A percentile compares a stretch with the other conserved stretches of the same genome.
phyloP scores from a whole-genome alignment of 1,140 invertebrate genomes.

The Brachionus rubens region DNA sequence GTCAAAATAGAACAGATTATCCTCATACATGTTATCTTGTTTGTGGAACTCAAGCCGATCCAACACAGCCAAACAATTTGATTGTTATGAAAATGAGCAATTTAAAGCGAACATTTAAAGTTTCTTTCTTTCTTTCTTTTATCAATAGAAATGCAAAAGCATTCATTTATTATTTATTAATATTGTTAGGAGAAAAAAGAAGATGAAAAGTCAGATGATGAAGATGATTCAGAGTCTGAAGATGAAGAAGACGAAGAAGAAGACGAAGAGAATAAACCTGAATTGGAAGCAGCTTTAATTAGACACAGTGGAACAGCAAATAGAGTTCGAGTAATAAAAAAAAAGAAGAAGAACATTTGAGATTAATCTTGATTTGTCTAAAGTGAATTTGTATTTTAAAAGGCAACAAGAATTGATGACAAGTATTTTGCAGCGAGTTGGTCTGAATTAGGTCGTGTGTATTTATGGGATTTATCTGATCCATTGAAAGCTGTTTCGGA shows the following conservation, averaged over 20 bases:
- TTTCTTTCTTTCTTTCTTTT: constrained; percentile 42
- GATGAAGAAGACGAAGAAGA: constrained; percentile 53
- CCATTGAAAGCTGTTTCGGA: constrained; percentile 74
- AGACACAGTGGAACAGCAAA: constrained; percentile 89
- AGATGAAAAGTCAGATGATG: constrained; percentile 68
- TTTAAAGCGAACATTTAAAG: constrained; percentile 68
- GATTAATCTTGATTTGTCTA: no score
- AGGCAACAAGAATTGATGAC: constrained; percentile 60
- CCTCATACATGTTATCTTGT: constrained; percentile 79
- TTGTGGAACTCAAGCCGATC: constrained; percentile 82
- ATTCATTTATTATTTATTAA: no score
- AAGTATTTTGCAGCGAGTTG: constrained; percentile 74
- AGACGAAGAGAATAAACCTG: no score
- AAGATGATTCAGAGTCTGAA: constrained; percentile 65
- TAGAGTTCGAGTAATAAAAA: constrained; percentile 71
- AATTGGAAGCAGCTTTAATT: constrained; percentile 76
- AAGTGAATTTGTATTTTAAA: constrained; percentile 49
- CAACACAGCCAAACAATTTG: constrained; percentile 72
- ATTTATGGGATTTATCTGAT: constrained; percentile 79
- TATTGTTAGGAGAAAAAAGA: constrained; percentile 51
- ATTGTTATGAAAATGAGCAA: constrained; percentile 73
- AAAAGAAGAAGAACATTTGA: background rate
- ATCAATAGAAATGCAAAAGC: no score
- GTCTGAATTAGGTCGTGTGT: constrained; percentile 85
- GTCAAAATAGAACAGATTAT: constrained; percentile 69